Base-by-base conservation (phyloP, 2,888 invertebrate genomes). In the Diogma glabrata region DNA sequence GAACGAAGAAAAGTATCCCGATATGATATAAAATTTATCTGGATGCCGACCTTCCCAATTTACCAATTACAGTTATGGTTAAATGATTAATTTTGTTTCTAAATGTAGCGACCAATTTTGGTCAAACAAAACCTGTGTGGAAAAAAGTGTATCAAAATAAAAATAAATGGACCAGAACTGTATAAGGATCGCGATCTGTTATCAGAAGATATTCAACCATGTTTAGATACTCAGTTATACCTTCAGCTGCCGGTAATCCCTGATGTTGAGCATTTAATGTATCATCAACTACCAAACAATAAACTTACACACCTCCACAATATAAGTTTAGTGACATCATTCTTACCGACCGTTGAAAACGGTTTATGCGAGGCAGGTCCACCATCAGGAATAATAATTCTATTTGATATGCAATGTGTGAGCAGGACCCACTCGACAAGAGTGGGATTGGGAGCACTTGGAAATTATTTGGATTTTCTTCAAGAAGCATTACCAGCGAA, bases 401-500 rank as follows among this genome's bases (percentile, higher is more conserved):
- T 84, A 1, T 79, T 84, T 56, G 83, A 84, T 62, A 81, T 83
- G 77, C 67, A 69, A 33, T 81, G 81, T 0, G 80, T 81, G 1
- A 73, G 72, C 53, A 64, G 80, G 17, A 73, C 76, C 0, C 82
- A 82, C 61, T 62, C 82, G 12, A 74, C 78, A 3, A 67, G 75
- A 58, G 67, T 80, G 14, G 76, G 78, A 53, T 65, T 82, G 51
- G 71, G 75, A 49, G 67, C 76, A 0, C 64, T 84, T 1, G 74
- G 77, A 36, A 76, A 77, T 60, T 80, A 82, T 64, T 79, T 82
- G 68, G 72, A 74, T 53, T 84, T 80, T 63, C 64, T 84, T 3
- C 82, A 85, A 63, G 83, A 84, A 59, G 83, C 77, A 14, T 64
- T 81, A 64, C 83, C 84, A 1, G 74, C 81, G 3, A 74, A 79